Conservation (phyloP, 2,888 invertebrate genomes). For the Pseudanteris insignis region DNA sequence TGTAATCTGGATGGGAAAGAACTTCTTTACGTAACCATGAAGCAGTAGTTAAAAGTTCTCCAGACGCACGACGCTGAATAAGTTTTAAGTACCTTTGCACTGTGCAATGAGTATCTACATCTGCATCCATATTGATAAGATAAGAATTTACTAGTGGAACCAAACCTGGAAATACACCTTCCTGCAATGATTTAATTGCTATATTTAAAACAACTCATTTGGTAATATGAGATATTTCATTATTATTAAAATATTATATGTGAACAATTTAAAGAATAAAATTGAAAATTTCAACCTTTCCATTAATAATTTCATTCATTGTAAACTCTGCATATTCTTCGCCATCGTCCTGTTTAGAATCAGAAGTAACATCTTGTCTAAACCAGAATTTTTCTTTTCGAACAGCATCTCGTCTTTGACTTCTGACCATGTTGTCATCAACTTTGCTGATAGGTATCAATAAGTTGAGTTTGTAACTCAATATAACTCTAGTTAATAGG, state of each 20-base stretch:
- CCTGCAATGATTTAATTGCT: constrained; percentile 67
- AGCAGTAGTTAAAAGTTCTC: constrained; percentile 92
- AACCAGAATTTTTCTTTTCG: constrained; percentile 91
- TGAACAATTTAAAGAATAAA: neutral
- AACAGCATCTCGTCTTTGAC: constrained; percentile 91
- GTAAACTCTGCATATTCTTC: constrained; percentile 82
- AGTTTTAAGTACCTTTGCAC: constrained; percentile 95
- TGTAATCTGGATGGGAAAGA: constrained; percentile 86
- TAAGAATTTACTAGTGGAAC: constrained; percentile 94
- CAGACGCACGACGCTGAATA: constrained; percentile 86
- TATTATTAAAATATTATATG: neutral
- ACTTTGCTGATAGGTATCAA: constrained; percentile 98
- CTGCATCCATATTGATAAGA: constrained; percentile 94
- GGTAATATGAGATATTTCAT: neutral
- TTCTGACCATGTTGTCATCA: constrained; percentile 96
- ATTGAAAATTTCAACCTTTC: constrained; percentile 74
- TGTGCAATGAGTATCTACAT: constrained; percentile 97
- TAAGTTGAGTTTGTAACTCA: constrained; percentile 95
- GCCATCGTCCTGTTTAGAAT: constrained; percentile 66
- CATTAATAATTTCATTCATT: constrained; percentile 97
- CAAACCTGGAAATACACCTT: constrained; percentile 91
- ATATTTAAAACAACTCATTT: neutral
- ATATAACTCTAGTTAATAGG: constrained; percentile 92
- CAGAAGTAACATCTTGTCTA: constrained; percentile 78
- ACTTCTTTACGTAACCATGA: constrained; percentile 94